Conservation (phyloP, 2,113 vertebrate species). For the Salvelinus alpinus region DNA sequence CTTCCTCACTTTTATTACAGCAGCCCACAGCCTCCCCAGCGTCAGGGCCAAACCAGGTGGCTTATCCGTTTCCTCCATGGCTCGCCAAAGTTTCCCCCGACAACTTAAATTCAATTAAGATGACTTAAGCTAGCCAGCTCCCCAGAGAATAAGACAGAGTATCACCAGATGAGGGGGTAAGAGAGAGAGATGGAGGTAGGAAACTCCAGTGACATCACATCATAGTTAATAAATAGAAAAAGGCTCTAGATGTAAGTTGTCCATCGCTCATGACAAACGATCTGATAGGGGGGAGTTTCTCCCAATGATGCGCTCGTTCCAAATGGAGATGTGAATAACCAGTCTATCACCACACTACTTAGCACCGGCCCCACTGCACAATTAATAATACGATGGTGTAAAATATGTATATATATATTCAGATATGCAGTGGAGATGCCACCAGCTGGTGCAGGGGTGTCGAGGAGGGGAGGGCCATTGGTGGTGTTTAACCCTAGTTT, state of each 20-base stretch:
- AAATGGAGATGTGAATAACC: conserved; percentile 78
- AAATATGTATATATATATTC: conserved; percentile 75
- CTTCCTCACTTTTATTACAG: no score
- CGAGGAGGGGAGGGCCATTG: not conserved
- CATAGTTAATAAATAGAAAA: conserved; percentile 68
- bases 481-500: conserved; percentile 48
- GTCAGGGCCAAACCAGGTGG: no score
- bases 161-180: no score
- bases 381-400: conserved; percentile 76
- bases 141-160: no score
- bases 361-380: conserved; percentile 62
- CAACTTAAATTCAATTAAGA: no score
- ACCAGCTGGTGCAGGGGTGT: conserved; percentile 20
- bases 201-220: conserved; percentile 79
- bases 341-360: conserved; percentile 74
- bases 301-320: conserved; percentile 58
- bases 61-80: no score
- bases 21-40: no score
- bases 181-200: conserved; percentile 46
- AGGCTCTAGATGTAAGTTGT: conserved; percentile 78
- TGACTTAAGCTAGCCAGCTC: no score
- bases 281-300: conserved; percentile 45
- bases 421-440: conserved; percentile 74
- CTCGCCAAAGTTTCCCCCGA: no score
- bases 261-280: conserved; percentile 77